Evolutionary conservation across 2,888 invertebrate species (phyloP).

Genomic region (Rutpela maculata): DNA sequence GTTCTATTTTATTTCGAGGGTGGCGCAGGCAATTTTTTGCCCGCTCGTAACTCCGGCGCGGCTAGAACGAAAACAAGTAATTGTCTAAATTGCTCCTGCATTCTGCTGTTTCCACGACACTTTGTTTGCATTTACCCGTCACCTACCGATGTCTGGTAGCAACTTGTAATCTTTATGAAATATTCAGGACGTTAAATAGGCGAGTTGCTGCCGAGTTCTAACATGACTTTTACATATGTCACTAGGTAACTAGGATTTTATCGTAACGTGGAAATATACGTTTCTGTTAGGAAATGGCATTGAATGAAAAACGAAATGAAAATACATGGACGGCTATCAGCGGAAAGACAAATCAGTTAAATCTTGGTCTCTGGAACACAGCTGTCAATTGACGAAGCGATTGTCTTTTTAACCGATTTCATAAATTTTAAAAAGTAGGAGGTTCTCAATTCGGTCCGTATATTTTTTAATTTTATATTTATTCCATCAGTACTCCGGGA

Average conservation of each 20-base stretch:
- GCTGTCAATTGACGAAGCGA: neutral
- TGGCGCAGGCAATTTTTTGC: constrained; percentile 3
- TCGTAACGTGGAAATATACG: constrained; percentile 4
- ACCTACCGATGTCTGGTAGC: constrained; percentile 2
- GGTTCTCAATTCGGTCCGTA: too few species aligned
- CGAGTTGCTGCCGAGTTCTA: constrained; percentile 5
- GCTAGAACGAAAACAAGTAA: neutral
- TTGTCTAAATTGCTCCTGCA: constrained; percentile 8
- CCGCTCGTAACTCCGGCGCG: neutral
- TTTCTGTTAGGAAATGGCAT: neutral
- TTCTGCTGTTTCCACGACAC: constrained; percentile 2
- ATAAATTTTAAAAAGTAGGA: too few species aligned
- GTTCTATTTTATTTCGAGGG: constrained; percentile 13
- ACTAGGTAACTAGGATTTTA: constrained; percentile 13
- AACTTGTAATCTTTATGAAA: constrained; percentile 19
- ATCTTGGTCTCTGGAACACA: neutral
- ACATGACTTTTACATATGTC: constrained; percentile 8
- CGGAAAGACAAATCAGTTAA: neutral
- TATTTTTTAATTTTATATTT: too few species aligned
- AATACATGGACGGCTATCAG: neutral
- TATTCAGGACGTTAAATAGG: constrained; percentile 17
- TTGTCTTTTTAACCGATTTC: too few species aligned
- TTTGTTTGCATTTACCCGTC: constrained; percentile 18
- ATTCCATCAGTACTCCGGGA: too few species aligned
- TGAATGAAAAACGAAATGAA: neutral